A percentile compares a stretch with the other conserved stretches of the same genome.
Evolutionary conservation across 2,888 invertebrate genomes (phyloP).

Genomic region (Linnaemya tessellans): DNA sequence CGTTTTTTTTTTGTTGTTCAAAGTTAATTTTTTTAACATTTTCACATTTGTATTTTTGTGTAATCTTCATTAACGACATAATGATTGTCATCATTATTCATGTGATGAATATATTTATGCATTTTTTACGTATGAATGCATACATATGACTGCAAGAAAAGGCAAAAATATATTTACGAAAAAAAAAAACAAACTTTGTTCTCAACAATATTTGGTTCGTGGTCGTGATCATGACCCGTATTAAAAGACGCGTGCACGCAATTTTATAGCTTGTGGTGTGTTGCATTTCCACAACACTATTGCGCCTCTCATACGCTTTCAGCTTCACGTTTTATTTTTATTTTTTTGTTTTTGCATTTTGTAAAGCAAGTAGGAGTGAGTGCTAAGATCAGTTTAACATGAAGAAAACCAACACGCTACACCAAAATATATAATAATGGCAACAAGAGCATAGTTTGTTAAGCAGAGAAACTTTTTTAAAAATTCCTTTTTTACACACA

Average conservation of each 20-base stretch:
- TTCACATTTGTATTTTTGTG: slow-evolving; percentile 62
- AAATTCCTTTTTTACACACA: no score
- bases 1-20: slow-evolving; percentile 1
- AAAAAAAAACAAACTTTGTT: slow-evolving; percentile 48
- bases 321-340: not conserved
- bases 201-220: slow-evolving; percentile 71
- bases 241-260: slow-evolving; percentile 72
- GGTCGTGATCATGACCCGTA: slow-evolving; percentile 73
- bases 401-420: slow-evolving; percentile 30
- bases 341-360: slow-evolving; percentile 25
- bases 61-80: slow-evolving; percentile 68
- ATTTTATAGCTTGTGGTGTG: slow-evolving; percentile 68
- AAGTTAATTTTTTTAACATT: slow-evolving; percentile 22
- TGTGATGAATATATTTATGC: slow-evolving; percentile 43
- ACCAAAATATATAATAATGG: not conserved
- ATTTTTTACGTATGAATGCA: slow-evolving; percentile 31
- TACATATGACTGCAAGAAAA: slow-evolving; percentile 32
- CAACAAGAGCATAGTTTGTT: no score
- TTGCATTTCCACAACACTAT: slow-evolving; percentile 57
- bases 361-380: slow-evolving; percentile 43
- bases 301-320: slow-evolving; percentile 32
- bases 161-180: not conserved
- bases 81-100: slow-evolving; percentile 68
- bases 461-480: no score
- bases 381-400: slow-evolving; percentile 40